phyloP scores from a whole-genome alignment of 2,888 invertebrate genomes.

The Danaus chrysippus region DNA sequence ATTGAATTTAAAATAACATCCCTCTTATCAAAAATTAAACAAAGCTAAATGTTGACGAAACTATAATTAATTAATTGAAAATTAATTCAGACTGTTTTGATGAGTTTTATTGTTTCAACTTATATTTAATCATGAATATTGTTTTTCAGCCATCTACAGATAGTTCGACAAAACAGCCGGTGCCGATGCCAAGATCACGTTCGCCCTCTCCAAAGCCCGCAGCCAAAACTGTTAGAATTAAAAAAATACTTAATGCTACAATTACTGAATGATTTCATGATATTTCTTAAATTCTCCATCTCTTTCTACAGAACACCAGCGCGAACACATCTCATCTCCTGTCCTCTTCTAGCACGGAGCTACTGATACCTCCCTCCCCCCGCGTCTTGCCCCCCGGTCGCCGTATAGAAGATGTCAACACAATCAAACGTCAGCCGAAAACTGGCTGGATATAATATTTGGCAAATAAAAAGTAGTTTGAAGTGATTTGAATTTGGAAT shows the following conservation, averaged over 20 bases:
- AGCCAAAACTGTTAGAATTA: conserved; percentile 12
- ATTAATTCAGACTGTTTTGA: not conserved
- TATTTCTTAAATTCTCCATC: not conserved
- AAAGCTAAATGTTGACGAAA: too few relatives aligned
- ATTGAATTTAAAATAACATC: too few relatives aligned
- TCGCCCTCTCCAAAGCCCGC: conserved; percentile 22
- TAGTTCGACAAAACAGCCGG: conserved; percentile 15
- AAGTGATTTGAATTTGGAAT: not conserved
- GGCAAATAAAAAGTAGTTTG: too few relatives aligned
- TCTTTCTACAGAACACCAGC: conserved; percentile 39
- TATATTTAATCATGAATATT: not conserved
- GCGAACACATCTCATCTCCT: conserved; percentile 37
- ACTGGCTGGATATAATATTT: conserved; percentile 77
- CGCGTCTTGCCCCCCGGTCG: conserved; percentile 59
- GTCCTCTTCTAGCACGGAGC: conserved; percentile 72
- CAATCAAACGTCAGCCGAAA: conserved; percentile 77
- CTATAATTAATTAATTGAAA: too few relatives aligned
- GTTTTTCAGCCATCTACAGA: conserved; percentile 18
- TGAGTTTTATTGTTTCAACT: not conserved
- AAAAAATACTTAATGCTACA: not conserved
- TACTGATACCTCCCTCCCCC: conserved; percentile 68
- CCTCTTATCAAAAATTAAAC: too few relatives aligned
- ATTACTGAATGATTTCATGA: not conserved
- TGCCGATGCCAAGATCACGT: conserved; percentile 20
- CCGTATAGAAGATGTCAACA: conserved; percentile 75